Evolutionary conservation across 1,140 invertebrate genomes (phyloP).

Genomic region (Apis dorsata): DNA sequence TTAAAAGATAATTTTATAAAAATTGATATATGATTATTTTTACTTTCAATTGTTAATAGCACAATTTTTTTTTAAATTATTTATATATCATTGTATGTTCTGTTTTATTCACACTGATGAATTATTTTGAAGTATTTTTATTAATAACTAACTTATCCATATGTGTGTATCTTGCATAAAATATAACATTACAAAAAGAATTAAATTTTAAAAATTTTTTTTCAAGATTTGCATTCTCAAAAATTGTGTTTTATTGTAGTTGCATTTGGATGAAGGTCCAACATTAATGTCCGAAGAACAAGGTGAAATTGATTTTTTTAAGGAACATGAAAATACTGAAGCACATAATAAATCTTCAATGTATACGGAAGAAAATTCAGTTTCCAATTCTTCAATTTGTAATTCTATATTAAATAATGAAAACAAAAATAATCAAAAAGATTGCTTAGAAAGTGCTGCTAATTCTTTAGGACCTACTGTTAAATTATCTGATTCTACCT

Average conservation of each 20-base stretch:
- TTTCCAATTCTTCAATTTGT: constrained; percentile 20
- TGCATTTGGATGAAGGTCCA: constrained; percentile 82
- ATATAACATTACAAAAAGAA: background rate
- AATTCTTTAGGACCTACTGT: constrained; percentile 70
- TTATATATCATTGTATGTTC: constrained; percentile 20
- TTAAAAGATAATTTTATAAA: constrained; percentile 34
- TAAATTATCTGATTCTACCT: constrained; percentile 72
- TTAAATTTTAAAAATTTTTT: background rate
- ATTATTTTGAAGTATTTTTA: constrained; percentile 20
- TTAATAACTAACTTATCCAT: constrained; percentile 23
- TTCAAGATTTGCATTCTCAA: background rate
- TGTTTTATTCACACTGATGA: background rate
- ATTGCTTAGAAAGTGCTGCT: constrained; percentile 42
- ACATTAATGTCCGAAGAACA: constrained; percentile 78
- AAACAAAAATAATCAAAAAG: constrained; percentile 39
- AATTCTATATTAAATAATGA: constrained; percentile 50
- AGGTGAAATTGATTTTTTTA: constrained; percentile 91
- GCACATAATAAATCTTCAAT: constrained; percentile 57
- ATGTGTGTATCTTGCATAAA: constrained; percentile 10
- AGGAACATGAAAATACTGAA: constrained; percentile 83
- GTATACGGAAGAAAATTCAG: constrained; percentile 58
- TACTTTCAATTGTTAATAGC: background rate
- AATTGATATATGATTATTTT: constrained; percentile 14
- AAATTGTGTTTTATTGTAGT: constrained; percentile 74
- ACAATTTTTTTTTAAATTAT: constrained; percentile 14